phyloP scores from a whole-genome alignment of 2,113 vertebrate genomes.

The Acanthochromis polyacanthus region DNA sequence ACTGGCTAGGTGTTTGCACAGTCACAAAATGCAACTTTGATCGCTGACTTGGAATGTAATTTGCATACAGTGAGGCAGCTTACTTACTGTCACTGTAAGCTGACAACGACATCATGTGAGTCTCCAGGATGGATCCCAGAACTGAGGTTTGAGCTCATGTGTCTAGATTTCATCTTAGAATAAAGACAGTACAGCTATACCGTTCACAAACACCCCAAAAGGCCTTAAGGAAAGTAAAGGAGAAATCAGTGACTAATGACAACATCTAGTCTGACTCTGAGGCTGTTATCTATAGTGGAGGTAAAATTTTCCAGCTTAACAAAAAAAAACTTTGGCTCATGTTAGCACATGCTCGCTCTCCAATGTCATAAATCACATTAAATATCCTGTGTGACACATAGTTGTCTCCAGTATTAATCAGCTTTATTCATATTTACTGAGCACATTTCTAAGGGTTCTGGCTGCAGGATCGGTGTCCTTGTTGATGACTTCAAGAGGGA shows the following conservation, averaged over 20 bases:
- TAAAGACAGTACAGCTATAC: conserved; percentile 3
- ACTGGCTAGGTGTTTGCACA: conserved; percentile 27
- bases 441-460: conserved; percentile 66
- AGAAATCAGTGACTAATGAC: neutral
- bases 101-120: conserved; percentile 49
- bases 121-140: conserved; percentile 26
- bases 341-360: neutral
- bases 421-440: conserved; percentile 63
- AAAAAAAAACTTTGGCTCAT: neutral
- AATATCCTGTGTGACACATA: conserved; percentile 47
- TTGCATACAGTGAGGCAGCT: conserved; percentile 24
- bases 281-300: conserved; percentile 9
- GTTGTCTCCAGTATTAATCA: conserved; percentile 58
- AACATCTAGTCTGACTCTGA: neutral
- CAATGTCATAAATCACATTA: conserved; percentile 55
- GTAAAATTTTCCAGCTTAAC: conserved; percentile 19
- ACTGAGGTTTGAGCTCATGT: conserved; percentile 29
- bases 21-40: conserved; percentile 57
- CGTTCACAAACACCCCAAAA: neutral
- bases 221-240: neutral
- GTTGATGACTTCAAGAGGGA: conserved; percentile 57
- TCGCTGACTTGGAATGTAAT: conserved; percentile 40
- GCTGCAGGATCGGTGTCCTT: conserved; percentile 37
- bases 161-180: conserved; percentile 24
- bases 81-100: conserved; percentile 32